A percentile compares a stretch with the other conserved stretches of the same genome.
These are phyloP conservation scores for Pocillopora meandrina DNA, from an alignment of 92 coral and sea anemone genomes.

Conservation along the genomic window DNA sequence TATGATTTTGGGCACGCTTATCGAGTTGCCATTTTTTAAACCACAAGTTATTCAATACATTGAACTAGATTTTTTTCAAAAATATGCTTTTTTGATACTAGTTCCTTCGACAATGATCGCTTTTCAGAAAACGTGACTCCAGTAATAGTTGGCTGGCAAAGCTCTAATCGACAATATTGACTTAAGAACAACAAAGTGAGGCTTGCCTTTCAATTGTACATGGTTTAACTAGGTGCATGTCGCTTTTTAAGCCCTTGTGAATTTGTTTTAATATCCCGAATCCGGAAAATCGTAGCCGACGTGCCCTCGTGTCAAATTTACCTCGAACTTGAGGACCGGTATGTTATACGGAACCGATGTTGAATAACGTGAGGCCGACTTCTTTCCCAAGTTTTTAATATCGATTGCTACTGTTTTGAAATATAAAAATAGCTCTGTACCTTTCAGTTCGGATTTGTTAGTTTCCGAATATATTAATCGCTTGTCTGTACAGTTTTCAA, in stretches of 20 bases:
- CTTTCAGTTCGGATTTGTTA: not conserved
- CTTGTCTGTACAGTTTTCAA: not conserved
- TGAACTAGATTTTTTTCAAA: not conserved
- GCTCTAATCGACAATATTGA: slow-evolving; percentile 11
- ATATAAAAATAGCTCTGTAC: not conserved
- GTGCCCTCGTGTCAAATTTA: slow-evolving; percentile 13
- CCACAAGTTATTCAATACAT: not conserved
- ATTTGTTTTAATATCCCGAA: not conserved
- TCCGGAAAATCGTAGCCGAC: not conserved
- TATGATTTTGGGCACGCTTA: slow-evolving; percentile 8
- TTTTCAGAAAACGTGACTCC: slow-evolving; percentile 7
- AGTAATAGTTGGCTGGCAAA: not conserved
- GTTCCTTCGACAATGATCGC: no score
- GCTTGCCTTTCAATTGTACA: not conserved
- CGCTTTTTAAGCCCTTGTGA: not conserved
- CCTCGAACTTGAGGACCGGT: not conserved
- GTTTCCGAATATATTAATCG: not conserved
- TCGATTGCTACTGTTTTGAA: not conserved
- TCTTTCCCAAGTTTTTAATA: not conserved
- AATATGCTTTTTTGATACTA: not conserved
- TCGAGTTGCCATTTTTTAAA: not conserved
- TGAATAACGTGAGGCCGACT: not conserved
- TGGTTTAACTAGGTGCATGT: not conserved
- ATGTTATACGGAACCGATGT: not conserved
- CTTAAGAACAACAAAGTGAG: not conserved